phyloP scores from a whole-genome alignment of 2,113 vertebrate species.

The Nothobranchius furzeri region DNA sequence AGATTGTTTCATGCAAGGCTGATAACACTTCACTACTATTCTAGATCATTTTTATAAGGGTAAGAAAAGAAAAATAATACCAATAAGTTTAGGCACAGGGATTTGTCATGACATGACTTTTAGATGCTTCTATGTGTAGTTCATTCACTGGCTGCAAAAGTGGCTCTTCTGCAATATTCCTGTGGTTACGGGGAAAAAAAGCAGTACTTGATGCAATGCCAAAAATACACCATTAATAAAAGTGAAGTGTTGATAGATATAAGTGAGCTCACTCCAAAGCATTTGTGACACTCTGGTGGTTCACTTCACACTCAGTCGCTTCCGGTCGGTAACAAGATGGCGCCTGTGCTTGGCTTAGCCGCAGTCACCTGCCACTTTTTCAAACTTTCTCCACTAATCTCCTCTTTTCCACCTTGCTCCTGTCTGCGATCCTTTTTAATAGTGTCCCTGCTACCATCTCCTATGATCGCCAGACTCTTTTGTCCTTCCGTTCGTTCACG shows the following conservation, averaged over 20 bases:
- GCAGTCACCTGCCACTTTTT: too few relatives aligned
- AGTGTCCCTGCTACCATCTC: too few relatives aligned
- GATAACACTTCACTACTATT: slow-evolving; percentile 49
- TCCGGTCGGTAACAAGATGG: too few relatives aligned
- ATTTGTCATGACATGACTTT: slow-evolving; percentile 15
- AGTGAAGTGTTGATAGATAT: not conserved
- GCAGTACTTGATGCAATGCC: slow-evolving; percentile 8
- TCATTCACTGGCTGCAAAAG: not conserved
- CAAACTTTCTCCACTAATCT: too few relatives aligned
- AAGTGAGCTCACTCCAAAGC: not conserved
- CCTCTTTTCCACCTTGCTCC: too few relatives aligned
- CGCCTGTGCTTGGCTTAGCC: too few relatives aligned
- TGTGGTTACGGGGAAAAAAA: slow-evolving; percentile 12
- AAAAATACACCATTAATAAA: slow-evolving; percentile 5
- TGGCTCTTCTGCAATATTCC: not conserved
- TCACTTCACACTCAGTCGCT: too few relatives aligned
- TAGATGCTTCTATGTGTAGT: not conserved
- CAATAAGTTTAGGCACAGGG: not conserved
- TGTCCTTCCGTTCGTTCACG: too few relatives aligned
- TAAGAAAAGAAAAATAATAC: slow-evolving; percentile 30
- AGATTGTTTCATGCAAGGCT: slow-evolving; percentile 16
- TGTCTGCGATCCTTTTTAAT: too few relatives aligned
- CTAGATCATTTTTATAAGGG: slow-evolving; percentile 55
- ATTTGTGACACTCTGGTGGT: not conserved
- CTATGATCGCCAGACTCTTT: too few relatives aligned